These are phyloP conservation scores for Geotrupes spiniger DNA, from an alignment of 2,888 invertebrate genomes.

Conservation along the genomic window DNA sequence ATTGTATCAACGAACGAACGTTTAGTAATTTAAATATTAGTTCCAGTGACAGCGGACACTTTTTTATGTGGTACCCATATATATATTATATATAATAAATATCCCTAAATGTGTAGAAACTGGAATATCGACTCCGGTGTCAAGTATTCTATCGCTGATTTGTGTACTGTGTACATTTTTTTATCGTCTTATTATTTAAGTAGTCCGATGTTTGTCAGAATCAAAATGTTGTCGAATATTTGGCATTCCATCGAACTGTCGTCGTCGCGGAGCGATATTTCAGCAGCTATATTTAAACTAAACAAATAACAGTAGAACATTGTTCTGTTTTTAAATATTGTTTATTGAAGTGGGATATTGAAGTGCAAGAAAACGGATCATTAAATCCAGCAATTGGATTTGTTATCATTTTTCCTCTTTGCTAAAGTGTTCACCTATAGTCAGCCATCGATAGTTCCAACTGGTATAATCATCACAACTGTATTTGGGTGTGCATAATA, in stretches of 20 bases:
- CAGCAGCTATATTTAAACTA: slow-evolving; percentile 32
- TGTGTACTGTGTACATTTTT: slow-evolving; percentile 48
- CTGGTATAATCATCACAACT: slow-evolving; percentile 42
- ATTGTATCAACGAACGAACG: slow-evolving; percentile 42
- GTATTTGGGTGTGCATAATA: slow-evolving; percentile 31
- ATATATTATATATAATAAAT: too few species aligned
- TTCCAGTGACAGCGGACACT: slow-evolving; percentile 36
- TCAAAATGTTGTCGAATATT: slow-evolving; percentile 25
- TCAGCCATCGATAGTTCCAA: slow-evolving; percentile 43
- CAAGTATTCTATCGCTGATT: slow-evolving; percentile 32
- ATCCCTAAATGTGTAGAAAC: slow-evolving; percentile 24
- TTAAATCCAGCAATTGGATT: slow-evolving; percentile 23
- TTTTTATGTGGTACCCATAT: slow-evolving; percentile 44
- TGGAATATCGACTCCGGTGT: slow-evolving; percentile 28
- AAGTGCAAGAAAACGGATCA: slow-evolving; percentile 34
- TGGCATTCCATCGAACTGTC: slow-evolving; percentile 22
- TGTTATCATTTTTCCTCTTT: slow-evolving; percentile 36
- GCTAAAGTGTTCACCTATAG: slow-evolving; percentile 48
- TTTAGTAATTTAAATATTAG: slow-evolving; percentile 40
- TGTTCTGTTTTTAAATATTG: slow-evolving; percentile 53
- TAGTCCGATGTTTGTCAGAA: slow-evolving; percentile 14
- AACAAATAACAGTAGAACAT: slow-evolving; percentile 47
- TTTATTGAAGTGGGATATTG: slow-evolving; percentile 45
- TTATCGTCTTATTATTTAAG: slow-evolving; percentile 15
- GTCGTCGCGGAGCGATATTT: slow-evolving; percentile 14